phyloP scores from a whole-genome alignment of 2,113 vertebrate species.

The Phalacrocorax aristotelis region DNA sequence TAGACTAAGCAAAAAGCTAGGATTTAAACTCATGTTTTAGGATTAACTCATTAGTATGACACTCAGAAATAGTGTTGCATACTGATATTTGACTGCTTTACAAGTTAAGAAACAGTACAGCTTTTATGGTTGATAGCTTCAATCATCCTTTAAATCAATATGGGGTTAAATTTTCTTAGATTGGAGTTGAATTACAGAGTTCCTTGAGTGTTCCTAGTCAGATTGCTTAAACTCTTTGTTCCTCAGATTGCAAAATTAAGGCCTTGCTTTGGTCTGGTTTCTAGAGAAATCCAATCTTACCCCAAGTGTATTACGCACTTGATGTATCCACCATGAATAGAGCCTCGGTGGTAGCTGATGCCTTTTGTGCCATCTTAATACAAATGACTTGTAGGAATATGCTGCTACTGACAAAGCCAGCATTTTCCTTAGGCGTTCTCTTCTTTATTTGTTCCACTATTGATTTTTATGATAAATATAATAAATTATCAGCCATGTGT shows the following conservation, averaged over 20 bases:
- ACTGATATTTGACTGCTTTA: neutral
- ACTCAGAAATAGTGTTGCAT: neutral
- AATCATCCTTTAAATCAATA: neutral
- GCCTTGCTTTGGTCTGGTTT: neutral
- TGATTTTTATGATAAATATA: constrained; percentile 11
- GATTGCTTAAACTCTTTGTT: neutral
- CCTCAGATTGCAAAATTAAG: neutral
- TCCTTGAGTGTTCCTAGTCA: neutral
- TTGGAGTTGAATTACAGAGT: neutral
- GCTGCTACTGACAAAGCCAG: neutral
- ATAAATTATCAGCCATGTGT: neutral
- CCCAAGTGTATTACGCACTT: neutral
- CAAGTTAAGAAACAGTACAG: neutral
- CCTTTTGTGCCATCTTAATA: neutral
- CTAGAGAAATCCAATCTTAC: neutral
- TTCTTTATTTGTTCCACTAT: neutral
- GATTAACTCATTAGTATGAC: neutral
- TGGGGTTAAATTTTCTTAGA: neutral
- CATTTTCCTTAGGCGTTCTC: neutral
- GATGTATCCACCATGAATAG: neutral
- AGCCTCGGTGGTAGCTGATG: neutral
- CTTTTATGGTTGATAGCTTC: neutral
- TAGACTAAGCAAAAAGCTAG: neutral
- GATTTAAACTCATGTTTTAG: neutral
- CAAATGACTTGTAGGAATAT: neutral